Evolutionary conservation across 2,888 invertebrate genomes (phyloP).

Genomic region (Panopea generosa): DNA sequence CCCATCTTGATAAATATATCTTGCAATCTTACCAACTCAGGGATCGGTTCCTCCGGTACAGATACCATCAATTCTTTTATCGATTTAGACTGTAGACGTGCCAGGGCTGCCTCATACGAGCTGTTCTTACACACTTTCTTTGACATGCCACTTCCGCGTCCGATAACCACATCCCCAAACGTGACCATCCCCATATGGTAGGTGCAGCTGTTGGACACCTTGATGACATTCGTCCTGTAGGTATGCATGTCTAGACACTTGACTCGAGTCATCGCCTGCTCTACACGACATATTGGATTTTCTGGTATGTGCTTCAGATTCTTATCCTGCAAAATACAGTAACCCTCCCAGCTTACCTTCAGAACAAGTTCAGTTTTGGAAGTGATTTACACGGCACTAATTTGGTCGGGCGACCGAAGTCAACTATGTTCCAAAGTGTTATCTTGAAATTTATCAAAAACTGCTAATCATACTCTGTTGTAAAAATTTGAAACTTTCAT

Average conservation of each 20-base stretch:
- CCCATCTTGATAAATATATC: too few relatives aligned
- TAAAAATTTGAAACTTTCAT: too few relatives aligned
- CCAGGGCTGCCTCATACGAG: conserved; percentile 51
- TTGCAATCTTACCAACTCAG: not conserved
- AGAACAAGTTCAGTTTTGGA: too few relatives aligned
- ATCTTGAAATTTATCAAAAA: too few relatives aligned
- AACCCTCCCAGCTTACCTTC: too few relatives aligned
- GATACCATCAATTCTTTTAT: conserved; percentile 51
- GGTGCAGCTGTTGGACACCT: conserved; percentile 57
- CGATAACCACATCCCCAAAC: conserved; percentile 38
- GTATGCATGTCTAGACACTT: conserved; percentile 62
- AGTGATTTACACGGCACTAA: too few relatives aligned
- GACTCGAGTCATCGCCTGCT: conserved; percentile 66
- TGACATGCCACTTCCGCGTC: conserved; percentile 60
- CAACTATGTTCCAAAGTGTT: too few relatives aligned
- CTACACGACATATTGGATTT: conserved; percentile 60
- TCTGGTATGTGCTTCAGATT: conserved; percentile 50
- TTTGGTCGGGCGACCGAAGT: too few relatives aligned
- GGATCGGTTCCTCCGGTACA: conserved; percentile 20
- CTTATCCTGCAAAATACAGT: too few relatives aligned
- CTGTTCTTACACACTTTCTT: conserved; percentile 65
- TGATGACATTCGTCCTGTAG: conserved; percentile 47
- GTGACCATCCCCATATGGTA: conserved; percentile 60
- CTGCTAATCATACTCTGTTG: too few relatives aligned
- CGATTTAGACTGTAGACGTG: conserved; percentile 39